phyloP scores from a whole-genome alignment of 2,113 vertebrate species.

The Sturnira hondurensis region DNA sequence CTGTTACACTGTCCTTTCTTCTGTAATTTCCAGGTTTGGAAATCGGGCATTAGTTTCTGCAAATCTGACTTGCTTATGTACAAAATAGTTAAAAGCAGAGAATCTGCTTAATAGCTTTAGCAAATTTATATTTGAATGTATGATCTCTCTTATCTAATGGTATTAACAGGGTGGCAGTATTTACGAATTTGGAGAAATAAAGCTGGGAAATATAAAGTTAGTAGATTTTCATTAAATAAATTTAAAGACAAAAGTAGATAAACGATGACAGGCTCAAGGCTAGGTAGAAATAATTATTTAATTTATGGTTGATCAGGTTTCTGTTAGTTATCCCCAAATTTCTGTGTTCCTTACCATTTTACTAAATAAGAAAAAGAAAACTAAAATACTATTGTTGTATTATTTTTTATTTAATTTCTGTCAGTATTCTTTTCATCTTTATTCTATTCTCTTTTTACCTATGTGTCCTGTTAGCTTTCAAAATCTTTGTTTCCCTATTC shows the following conservation, averaged over 20 bases:
- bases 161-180: slow-evolving; percentile 16
- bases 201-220: neutral
- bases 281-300: neutral
- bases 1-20: neutral
- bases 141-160: neutral
- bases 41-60: neutral
- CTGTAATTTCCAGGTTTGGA: neutral
- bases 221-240: neutral
- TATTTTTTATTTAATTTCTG: neutral
- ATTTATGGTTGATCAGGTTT: neutral
- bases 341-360: neutral
- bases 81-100: neutral
- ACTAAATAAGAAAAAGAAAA: neutral
- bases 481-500: neutral
- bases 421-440: neutral
- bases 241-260: neutral
- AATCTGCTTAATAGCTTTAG: neutral
- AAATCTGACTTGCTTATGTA: neutral
- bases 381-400: neutral
- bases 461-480: neutral
- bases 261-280: neutral
- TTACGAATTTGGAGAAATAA: neutral
- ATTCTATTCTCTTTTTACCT: neutral
- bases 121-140: neutral
- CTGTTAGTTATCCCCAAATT: neutral